These are phyloP conservation scores for Poecilobothrus nobilitatus DNA, from an alignment of 2,888 invertebrate genomes.

Conservation along the genomic window DNA sequence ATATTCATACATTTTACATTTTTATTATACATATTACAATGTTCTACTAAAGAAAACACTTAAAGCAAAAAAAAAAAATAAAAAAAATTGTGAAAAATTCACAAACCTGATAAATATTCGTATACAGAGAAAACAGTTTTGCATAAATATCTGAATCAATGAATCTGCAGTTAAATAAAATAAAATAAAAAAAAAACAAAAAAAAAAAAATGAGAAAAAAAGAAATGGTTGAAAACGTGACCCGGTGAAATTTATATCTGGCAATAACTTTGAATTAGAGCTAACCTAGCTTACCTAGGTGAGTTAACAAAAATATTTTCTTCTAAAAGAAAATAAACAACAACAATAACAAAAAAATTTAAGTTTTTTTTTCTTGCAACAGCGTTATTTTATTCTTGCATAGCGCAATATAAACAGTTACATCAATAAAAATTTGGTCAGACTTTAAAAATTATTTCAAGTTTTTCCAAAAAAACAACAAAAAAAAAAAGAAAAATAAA, in stretches of 20 bases:
- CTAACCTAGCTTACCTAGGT: neutral
- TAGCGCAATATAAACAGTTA: no score
- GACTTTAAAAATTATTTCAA: neutral
- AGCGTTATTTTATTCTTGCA: no score
- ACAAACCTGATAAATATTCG: neutral
- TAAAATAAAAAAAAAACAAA: neutral
- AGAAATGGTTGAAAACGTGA: neutral
- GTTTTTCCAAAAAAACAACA: neutral
- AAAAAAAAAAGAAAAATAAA: neutral
- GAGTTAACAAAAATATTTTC: neutral
- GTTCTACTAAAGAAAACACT: neutral
- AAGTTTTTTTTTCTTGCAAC: neutral
- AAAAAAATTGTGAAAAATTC: neutral
- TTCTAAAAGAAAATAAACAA: neutral
- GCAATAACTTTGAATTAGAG: neutral
- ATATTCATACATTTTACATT: no score
- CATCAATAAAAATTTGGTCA: no score
- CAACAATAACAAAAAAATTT: neutral
- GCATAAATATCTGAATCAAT: slow-evolving; percentile 6
- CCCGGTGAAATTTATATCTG: neutral
- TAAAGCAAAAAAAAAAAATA: neutral
- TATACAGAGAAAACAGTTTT: neutral
- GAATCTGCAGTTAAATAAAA: neutral
- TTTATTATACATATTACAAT: no score
- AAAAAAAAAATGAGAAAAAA: neutral